Base-by-base conservation (phyloP, 1,140 invertebrate species). In the Papilio polyxenes region DNA sequence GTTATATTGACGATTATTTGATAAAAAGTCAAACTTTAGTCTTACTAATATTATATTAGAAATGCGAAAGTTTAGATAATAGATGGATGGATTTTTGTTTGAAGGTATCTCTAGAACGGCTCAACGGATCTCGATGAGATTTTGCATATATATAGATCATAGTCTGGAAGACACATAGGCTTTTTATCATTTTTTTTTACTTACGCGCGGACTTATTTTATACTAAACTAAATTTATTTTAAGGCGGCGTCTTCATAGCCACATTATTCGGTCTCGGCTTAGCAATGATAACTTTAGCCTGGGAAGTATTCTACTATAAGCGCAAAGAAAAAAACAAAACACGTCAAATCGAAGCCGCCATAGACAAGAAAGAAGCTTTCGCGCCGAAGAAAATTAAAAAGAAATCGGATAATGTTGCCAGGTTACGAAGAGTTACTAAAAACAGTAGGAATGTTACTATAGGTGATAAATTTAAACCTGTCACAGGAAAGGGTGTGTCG, bases 211-310 rank as follows among this genome's bases (percentile, higher is more conserved):
- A 31, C 23, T n/a, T n/a, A n/a, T n/a, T n/a, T n/a, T n/a, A n/a
- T n/a, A n/a, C n/a, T n/a, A n/a, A n/a, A n/a, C n/a, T n/a, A 31
- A 31, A 31, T 65, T 88, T 31, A 31, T 31, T 65, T 65, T 13
- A 23, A 97, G 97, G 98, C 84, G 98, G 98, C 8, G 98, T 98
- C 4, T 98, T 98, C 86, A 98, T 98, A 83, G 97, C 97, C 3
- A 98, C 98, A 0, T 92, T 98, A 0, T 97, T 98, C 88, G 98
- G 98, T 0, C 92, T 98, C 6, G 96, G 96, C 0, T 87, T 98
- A 51, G 97, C 97, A 1, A 97, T 98, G 97, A 88, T 98, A 6
- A 98, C 97, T 0, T 92, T 98, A 13, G 96, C 95, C 1, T 96
- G 96, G 82, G 97, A 98, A 90, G 96, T 98, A 0, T 93, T 98